phyloP scores from a whole-genome alignment of 2,113 vertebrate species.

The Recurvirostra avosetta region DNA sequence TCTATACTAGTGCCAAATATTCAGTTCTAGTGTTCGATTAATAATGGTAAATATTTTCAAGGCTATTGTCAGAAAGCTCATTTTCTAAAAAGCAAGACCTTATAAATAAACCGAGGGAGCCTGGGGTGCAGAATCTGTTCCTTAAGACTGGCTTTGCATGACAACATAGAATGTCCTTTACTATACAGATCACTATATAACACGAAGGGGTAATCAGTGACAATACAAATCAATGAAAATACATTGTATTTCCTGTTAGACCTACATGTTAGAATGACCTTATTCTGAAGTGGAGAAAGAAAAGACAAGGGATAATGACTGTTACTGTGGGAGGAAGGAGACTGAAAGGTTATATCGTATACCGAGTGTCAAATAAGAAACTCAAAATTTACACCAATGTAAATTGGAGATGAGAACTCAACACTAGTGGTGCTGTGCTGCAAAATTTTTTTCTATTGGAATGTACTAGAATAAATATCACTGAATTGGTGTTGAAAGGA shows the following conservation, averaged over 20 bases:
- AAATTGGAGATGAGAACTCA: not conserved
- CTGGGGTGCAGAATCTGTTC: constrained; percentile 68
- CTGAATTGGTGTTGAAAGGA: not conserved
- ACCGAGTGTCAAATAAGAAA: not conserved
- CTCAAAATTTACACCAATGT: not conserved
- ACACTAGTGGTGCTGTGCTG: not conserved
- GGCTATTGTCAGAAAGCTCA: not conserved
- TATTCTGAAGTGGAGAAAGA: constrained; percentile 65
- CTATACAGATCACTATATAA: constrained; percentile 67
- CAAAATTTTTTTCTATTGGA: not conserved
- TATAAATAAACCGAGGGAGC: not conserved
- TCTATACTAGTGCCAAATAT: not conserved
- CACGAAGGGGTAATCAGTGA: constrained; percentile 56
- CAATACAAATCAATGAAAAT: constrained; percentile 73
- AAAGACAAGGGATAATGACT: not conserved
- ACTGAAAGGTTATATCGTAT: constrained; percentile 7
- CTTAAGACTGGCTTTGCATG: constrained; percentile 78
- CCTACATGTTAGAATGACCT: constrained; percentile 58
- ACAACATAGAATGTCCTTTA: constrained; percentile 67
- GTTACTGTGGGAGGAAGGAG: not conserved
- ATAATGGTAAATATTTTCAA: constrained; percentile 25
- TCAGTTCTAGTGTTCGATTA: not conserved
- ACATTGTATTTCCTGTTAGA: constrained; percentile 71
- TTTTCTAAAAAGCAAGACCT: constrained; percentile 7
- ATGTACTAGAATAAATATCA: not conserved